Evolutionary conservation across 2,113 vertebrate genomes (phyloP), one percentile per base, ranked within the genome.

Genomic region (Callaeas wilsoni): DNA sequence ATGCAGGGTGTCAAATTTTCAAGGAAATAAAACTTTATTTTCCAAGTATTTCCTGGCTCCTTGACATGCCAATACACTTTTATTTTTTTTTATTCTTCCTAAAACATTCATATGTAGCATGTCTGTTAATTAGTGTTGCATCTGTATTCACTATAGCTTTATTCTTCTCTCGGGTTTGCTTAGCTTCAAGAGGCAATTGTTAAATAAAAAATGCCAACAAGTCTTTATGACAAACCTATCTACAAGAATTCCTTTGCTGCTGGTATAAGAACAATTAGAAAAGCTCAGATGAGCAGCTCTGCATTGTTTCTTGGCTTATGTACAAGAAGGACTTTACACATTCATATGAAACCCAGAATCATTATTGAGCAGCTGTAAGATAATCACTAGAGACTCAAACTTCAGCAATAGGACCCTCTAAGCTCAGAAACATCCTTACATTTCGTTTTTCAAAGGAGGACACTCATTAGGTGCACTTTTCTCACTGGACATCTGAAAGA

Each of bases 91-190:
- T n/a, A 63, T 82, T 78, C 30, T 79, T 56, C 33, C 46, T 71
- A 60, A 94, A 96, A 55, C 53, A 65, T 80, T 94, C n/a, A 52
- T 74, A 77, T 68, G 91, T 89, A 67, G 65, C 64, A 39, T 60
- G 39, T 90, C 64, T 87, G n/a, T 95, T 97, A 94, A 97, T 97
- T 97, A 98, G 81, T 30, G 63, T 96, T 95, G 89, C 46, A 87
- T 68, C 29, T 76, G 26, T 95, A 83, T 90, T 94, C 68, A 76
- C 80, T 55, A 69, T 16, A 84, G 57, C 52, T 92, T 47, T 70
- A 73, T 95, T 97, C 79, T 97, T 91, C 97, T 97, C 85, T 20
- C 87, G 94, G 80, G 93, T 87, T 98, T 98, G 49, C 93, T 97
- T 90, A 67, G 39, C 65, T 91, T 93, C 87, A 96, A 97, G 84